Conservation (phyloP, 2,888 invertebrate species). For the Drosophila siamana region DNA sequence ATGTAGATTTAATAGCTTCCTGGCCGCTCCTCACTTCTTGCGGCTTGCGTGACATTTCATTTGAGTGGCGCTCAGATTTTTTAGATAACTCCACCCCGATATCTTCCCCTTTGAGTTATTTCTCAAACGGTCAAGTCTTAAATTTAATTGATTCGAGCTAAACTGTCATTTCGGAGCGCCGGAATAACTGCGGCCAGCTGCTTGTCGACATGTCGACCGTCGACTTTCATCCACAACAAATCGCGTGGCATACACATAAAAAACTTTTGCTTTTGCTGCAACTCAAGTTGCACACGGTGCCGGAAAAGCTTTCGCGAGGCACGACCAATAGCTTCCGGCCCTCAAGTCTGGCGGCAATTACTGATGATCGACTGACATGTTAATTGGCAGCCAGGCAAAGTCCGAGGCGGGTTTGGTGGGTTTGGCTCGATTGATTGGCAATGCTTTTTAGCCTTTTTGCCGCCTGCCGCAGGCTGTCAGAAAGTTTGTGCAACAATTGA, state of each 20-base stretch:
- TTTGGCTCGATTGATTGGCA: constrained; percentile 44
- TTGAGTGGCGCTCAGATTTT: constrained; percentile 58
- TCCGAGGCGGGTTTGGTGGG: not conserved
- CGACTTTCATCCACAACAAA: too few species aligned
- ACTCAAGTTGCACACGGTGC: constrained; percentile 14
- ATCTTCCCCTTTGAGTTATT: too few species aligned
- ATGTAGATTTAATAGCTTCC: constrained; percentile 81
- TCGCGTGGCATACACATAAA: constrained; percentile 61
- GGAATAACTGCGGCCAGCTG: constrained; percentile 33
- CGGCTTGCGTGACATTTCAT: constrained; percentile 77
- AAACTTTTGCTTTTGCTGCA: not conserved
- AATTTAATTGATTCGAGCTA: constrained; percentile 66
- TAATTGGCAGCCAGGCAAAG: constrained; percentile 60
- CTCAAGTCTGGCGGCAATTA: constrained; percentile 58
- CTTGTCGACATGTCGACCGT: constrained; percentile 39
- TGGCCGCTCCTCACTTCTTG: constrained; percentile 69
- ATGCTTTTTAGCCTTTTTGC: constrained; percentile 4
- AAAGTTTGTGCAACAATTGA: constrained; percentile 55
- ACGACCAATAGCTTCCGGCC: constrained; percentile 72
- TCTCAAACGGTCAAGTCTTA: constrained; percentile 38
- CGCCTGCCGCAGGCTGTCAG: constrained; percentile 42
- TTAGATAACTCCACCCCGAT: too few species aligned
- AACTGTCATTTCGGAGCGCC: constrained; percentile 27
- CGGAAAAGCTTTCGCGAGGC: constrained; percentile 57
- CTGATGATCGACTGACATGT: constrained; percentile 68